Evolutionary conservation across 2,888 invertebrate species (phyloP).

Genomic region (Lithophane leautieri): DNA sequence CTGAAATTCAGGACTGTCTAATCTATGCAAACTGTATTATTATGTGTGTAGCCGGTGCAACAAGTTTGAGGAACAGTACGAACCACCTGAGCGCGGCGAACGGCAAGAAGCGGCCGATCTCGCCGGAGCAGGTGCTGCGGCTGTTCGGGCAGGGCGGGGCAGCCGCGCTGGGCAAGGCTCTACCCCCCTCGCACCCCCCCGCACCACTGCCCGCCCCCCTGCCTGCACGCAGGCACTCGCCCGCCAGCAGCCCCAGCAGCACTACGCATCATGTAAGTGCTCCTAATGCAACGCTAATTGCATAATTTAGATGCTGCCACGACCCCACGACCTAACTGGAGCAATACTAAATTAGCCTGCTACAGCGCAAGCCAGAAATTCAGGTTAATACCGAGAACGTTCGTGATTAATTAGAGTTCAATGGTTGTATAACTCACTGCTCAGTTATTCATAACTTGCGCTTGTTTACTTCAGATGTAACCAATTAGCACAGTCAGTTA

Average conservation of each 20-base stretch:
- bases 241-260: slow-evolving; percentile 94
- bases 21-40: background rate
- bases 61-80: slow-evolving; percentile 86
- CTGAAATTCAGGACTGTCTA: background rate
- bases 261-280: slow-evolving; percentile 93
- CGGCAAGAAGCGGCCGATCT: slow-evolving; percentile 94
- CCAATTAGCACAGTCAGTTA: slow-evolving; percentile 21
- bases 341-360: slow-evolving; percentile 39
- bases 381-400: slow-evolving; percentile 40
- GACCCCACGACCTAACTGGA: slow-evolving; percentile 13
- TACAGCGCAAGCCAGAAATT: slow-evolving; percentile 31
- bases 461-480: slow-evolving; percentile 19
- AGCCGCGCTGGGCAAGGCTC: slow-evolving; percentile 86
- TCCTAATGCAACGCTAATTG: slow-evolving; percentile 43
- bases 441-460: slow-evolving; percentile 47
- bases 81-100: slow-evolving; percentile 90
- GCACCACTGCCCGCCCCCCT: slow-evolving; percentile 88
- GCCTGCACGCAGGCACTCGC: slow-evolving; percentile 90
- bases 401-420: slow-evolving; percentile 46
- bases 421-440: slow-evolving; percentile 33
- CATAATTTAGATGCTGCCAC: slow-evolving; percentile 40
- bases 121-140: slow-evolving; percentile 95
- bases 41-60: slow-evolving; percentile 75
- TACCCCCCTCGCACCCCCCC: slow-evolving; percentile 86
- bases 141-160: slow-evolving; percentile 90